Evolutionary conservation across 1,140 invertebrate species (phyloP), one percentile per base, ranked within the genome.

Genomic region (Babylonia areolata): DNA sequence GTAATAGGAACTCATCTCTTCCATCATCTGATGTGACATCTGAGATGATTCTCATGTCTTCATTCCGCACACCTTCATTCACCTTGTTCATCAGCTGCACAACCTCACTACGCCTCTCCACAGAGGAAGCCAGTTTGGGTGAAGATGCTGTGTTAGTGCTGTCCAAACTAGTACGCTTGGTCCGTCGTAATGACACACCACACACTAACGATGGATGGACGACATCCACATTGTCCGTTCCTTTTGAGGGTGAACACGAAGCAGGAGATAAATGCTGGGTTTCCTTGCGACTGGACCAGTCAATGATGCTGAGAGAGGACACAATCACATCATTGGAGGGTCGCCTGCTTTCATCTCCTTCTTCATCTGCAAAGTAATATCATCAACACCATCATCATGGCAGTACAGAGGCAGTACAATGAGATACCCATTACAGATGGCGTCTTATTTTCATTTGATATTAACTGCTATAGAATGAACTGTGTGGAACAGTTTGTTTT

Each of bases 81-180:
- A 96, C 95, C 92, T 95, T 95, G 88, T 96, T 96, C 95, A 96
- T 95, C 20, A 95, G 95, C 80, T 95, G 95, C 58, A 96, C 96
- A 39, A 96, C 90, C 71, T 88, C 89, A 79, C 88, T 90, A 39
- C 88, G 86, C 20, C 85, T 81, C 46, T 89, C 85, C 69, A 42
- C 17, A 35, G 75, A 75, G 6, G 84, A 71, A 17, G 84, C 81
- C 20, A 80, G 82, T 35, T 84, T 58, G 23, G 82, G 40, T 15
- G 82, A 73, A 15, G 82, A 42, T 2, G 54, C 23, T 28, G 54
- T 20, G 42, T 80, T 80, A 71, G 73, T 84, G 39, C 89, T 86
- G 73, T 87, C 83, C 69, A 51, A 79, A 71, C 23, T 73, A 5
- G 54, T 33, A 82, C 89, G 78, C 69, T 90, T 91, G 11, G 90